Base-by-base conservation (phyloP, 1,140 invertebrate species). In the Pantala flavescens region DNA sequence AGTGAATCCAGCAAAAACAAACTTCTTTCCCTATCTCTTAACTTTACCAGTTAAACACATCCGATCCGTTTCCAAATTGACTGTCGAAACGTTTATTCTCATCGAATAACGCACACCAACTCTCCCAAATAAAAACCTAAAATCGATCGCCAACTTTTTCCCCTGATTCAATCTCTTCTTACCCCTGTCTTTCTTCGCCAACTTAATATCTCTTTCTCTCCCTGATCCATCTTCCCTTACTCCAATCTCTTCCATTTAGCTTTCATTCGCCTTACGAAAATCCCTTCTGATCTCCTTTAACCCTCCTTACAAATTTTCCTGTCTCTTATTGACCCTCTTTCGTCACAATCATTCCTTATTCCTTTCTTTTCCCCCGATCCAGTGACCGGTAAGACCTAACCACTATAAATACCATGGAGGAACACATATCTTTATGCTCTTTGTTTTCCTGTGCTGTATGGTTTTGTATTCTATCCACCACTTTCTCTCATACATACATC, bases 21-120 rank as follows among this genome's bases (percentile, higher is more conserved):
- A 63, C 3, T 63, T 63, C 49, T 16, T 63, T 63, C n/a, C 49
- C 12, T 16, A 63, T 63, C 14, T n/a, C n/a, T 12, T 63, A 63
- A 63, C 49, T 63, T 63, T 63, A 63, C 49, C 49, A 16, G 49
- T 63, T 63, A 63, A 63, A 63, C 49, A 63, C 49, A 63, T 63
- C 3, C 49, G 49, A 63, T 63, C 49, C 49, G 49, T 21, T 63
- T 63, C 49, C 49, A 63, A 63, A 63, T 63, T 63, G 49, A 63
- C 49, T 63, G 14, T 21, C 49, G 16, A 16, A 16, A 63, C n/a
- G 16, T 63, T 19, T 63, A 3, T 21, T 12, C 49, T 63, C 28
- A 3, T 12, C 49, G 16, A 16, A 63, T 21, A 16, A 63, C 49
- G 12, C n/a, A 63, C 49, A 19, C 3, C n/a, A 63, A 63, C 49